Base-by-base conservation (phyloP, 2,888 invertebrate genomes). In the Orthosia gracilis region DNA sequence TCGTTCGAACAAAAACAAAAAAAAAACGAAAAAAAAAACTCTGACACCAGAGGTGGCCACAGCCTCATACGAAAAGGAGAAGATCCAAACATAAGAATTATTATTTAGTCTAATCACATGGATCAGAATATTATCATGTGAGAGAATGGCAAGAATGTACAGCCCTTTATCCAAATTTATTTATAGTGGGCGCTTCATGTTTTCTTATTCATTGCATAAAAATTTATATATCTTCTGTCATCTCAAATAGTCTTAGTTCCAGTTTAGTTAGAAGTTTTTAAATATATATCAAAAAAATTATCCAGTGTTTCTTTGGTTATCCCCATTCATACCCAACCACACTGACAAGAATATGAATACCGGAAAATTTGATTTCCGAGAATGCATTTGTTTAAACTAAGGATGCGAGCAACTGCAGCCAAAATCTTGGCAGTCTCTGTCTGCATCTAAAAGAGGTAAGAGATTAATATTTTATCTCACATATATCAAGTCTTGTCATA, bases 381-480 rank as follows among this genome's bases (percentile, higher is more conserved):
- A 83, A 47, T 69, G 65, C 57, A 79, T 67, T 83, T 67, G 80
- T 79, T 47, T 73, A n/a, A 66, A 31, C 12, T 52, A 63, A 78
- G 55, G 62, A 73, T 2, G 54, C 69, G 17, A 52, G 31, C 52
- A 78, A 78, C 57, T 62, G 54, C 21, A 40, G 52, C n/a, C 66
- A 79, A 73, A 78, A 79, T 69, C 73, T 80, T 83, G 84, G 80
- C 80, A 73, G 47, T 59, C 47, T 40, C 52, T 31, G 26, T 52
- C 58, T 49, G 63, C 61, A 69, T 73, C 47, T 63, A 31, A 59
- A 66, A 67, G 40, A 69, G 62, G 58, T 23, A 55, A 31, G 54
- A 50, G 40, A 73, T 79, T 68, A 73, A 79, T 83, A 80, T 79
- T 79, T 65, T 68, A 62, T 45, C 23, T 47, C 57, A 65, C 68